Percentiles rank a stretch among this genome's conserved stretches.
Conservation (phyloP, 2,888 invertebrate species). For the Scrobipalpa costella region DNA sequence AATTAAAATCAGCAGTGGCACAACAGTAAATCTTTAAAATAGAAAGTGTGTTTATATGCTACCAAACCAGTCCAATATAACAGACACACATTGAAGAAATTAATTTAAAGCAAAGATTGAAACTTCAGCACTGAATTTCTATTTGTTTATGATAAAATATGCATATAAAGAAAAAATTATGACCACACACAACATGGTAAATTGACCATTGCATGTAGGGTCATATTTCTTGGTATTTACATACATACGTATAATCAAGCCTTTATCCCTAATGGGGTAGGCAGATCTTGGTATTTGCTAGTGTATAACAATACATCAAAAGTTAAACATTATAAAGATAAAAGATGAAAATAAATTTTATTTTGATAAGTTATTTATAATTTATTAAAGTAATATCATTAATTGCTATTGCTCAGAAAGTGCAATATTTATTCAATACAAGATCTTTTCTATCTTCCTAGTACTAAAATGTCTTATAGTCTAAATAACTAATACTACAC, state of each 20-base stretch:
- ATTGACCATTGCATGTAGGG: neutral
- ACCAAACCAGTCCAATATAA: neutral
- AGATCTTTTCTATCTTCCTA: neutral
- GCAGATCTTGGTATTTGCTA: too few species aligned
- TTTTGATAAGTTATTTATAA: neutral
- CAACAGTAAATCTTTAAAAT: slow-evolving; percentile 1
- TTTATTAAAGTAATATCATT: neutral
- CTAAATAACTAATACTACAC: slow-evolving; percentile 1
- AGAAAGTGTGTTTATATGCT: slow-evolving; percentile 3
- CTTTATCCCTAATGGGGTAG: too few species aligned
- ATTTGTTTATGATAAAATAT: neutral
- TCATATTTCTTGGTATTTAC: too few species aligned
- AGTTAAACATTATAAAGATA: neutral
- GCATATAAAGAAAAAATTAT: neutral
- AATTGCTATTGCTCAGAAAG: slow-evolving; percentile 1
- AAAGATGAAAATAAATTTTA: neutral
- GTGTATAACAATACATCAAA: too few species aligned
- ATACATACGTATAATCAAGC: too few species aligned
- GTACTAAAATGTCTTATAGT: neutral
- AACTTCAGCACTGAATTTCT: slow-evolving; percentile 1
- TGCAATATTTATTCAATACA: slow-evolving; percentile 1
- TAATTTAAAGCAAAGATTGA: too few species aligned
- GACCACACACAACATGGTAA: neutral
- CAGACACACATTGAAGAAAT: too few species aligned
- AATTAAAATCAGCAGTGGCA: slow-evolving; percentile 9